Conservation (phyloP, 2,113 vertebrate genomes). For the Elgaria multicarinata region DNA sequence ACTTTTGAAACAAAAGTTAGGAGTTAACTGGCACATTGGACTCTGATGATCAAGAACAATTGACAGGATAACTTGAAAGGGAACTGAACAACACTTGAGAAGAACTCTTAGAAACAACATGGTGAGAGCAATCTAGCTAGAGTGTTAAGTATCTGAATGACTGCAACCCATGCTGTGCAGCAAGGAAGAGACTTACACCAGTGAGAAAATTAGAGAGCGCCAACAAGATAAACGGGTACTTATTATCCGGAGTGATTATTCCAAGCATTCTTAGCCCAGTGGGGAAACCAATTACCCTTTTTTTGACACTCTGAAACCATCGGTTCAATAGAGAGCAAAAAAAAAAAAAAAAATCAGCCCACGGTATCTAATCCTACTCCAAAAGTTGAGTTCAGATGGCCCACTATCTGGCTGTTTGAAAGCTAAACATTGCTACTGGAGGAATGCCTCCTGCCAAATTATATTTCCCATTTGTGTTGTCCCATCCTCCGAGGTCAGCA, state of each 20-base stretch:
- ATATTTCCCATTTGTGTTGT: background rate
- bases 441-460: background rate
- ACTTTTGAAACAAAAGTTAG: conserved; percentile 11
- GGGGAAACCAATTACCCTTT: conserved; percentile 22
- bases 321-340: background rate
- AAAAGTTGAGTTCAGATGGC: background rate
- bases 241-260: conserved; percentile 29
- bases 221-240: conserved; percentile 32
- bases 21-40: background rate
- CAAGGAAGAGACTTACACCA: conserved; percentile 24
- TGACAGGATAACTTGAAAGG: background rate
- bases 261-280: conserved; percentile 29
- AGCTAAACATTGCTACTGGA: background rate
- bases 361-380: background rate
- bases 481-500: background rate
- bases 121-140: conserved; percentile 17
- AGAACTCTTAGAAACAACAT: conserved; percentile 12
- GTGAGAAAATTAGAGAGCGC: conserved; percentile 21
- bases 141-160: conserved; percentile 18
- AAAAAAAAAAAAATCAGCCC: background rate
- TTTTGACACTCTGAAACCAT: background rate
- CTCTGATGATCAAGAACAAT: background rate
- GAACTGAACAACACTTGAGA: conserved; percentile 9
- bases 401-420: background rate
- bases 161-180: conserved; percentile 29